Evolutionary conservation across 2,888 invertebrate genomes (phyloP), one percentile per base, ranked within the genome.

Genomic region (Diarsia dahlii): DNA sequence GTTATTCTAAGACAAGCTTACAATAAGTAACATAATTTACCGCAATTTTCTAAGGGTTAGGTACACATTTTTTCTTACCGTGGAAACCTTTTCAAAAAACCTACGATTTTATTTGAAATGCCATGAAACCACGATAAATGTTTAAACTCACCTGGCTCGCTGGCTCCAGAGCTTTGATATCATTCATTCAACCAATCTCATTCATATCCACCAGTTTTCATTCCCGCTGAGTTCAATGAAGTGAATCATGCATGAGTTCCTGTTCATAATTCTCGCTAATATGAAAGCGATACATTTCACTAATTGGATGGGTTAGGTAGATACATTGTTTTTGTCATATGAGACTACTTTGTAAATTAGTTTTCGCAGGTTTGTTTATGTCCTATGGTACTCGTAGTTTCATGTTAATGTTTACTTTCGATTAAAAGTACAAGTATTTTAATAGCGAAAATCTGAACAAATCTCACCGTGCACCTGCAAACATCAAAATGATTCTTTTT

Each of bases 251-350:
- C 77, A 84, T 63, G 62, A 65, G 75, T 75, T 79, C 76, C 74
- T 69, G 78, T 71, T 78, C 71, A 80, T 71, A 75, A 70, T 80
- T 74, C 64, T 71, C 56, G 74, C 68, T 78, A 78, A 71, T 81
- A 78, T 78, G 69, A 78, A 78, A 78, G 74, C 74, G 60, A 78
- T 78, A 78, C 79, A 74, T 82, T 78, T 79, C 58, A 54, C 70
- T 85, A 85, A 85, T 81, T 84, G 69, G 71, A 52, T 71, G 74
- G 72, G 71, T 74, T 71, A 62, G 73, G 46, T 60, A 69, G 60
- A 0, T 69, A 48, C 58, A 67, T 73, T 81, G 69, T 81, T 63
- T 66, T 71, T 70, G 67, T 23, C 48, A 63, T 52, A 50, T 60
- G 15, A 71, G 46, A 64, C 58, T 67, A 73, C 72, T 81, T 67